Conservation (phyloP, 2,797 vertebrate species). For the Lithobates pipiens region DNA sequence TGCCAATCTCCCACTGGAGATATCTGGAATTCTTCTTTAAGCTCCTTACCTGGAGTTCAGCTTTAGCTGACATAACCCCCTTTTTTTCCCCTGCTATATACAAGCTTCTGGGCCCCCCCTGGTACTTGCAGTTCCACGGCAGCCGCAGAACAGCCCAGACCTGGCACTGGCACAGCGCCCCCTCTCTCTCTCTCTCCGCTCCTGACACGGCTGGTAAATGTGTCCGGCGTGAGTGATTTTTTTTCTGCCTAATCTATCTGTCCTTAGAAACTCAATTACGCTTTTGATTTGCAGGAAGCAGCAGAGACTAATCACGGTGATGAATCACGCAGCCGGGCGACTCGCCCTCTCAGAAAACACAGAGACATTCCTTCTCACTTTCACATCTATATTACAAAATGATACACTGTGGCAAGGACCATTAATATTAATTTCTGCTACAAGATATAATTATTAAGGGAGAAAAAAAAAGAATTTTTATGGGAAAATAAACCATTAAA, state of each 20-base stretch:
- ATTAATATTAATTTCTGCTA: constrained; percentile 54
- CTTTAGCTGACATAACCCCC: background rate
- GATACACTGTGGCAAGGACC: constrained; percentile 22
- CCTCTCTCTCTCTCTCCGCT: background rate
- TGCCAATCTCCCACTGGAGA: no score
- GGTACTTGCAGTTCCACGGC: background rate
- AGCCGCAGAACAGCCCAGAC: background rate
- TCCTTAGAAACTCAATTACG: constrained; percentile 57
- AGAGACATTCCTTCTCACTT: constrained; percentile 43
- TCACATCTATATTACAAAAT: constrained; percentile 54
- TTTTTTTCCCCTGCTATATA: background rate
- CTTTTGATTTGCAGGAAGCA: constrained; percentile 56
- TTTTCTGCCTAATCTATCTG: constrained; percentile 54
- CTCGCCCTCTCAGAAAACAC: constrained; percentile 17
- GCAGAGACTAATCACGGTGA: constrained; percentile 55
- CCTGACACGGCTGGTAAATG: constrained; percentile 46
- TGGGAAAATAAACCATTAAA: constrained; percentile 56
- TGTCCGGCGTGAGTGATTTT: constrained; percentile 40
- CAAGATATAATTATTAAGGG: constrained; percentile 48
- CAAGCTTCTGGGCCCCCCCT: background rate
- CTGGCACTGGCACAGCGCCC: no score
- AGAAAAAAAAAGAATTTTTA: constrained; percentile 27
- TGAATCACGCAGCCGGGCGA: constrained; percentile 30
- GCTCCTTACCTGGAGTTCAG: no score
- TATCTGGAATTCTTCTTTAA: no score